Conservation (phyloP, 2,797 vertebrate genomes). For the Mico argentatus region DNA sequence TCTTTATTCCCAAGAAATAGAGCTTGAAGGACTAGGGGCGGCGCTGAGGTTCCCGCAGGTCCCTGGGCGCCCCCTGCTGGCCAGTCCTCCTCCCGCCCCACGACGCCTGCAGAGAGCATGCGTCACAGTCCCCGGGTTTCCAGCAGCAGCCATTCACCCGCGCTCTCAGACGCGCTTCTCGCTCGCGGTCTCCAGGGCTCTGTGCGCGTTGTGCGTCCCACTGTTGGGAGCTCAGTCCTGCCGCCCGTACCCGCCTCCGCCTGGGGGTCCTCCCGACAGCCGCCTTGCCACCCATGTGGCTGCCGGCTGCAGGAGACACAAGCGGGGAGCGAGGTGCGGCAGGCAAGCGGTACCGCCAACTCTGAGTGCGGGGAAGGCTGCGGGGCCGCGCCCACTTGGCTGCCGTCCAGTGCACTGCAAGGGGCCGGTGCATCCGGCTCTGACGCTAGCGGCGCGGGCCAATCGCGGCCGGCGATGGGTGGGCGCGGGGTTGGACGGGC, state of each 20-base stretch:
- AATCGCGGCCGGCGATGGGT: neutral
- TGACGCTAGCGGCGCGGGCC: neutral
- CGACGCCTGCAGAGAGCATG: neutral
- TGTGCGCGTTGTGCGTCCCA: neutral
- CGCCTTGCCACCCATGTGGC: neutral
- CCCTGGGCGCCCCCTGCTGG: neutral
- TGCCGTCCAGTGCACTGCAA: fast-evolving
- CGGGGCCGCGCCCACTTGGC: neutral
- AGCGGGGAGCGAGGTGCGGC: no score
- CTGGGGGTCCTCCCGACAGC: neutral
- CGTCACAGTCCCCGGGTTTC: neutral
- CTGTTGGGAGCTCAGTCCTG: neutral
- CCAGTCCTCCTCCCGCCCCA: neutral
- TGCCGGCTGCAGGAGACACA: neutral
- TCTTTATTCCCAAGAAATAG: neutral
- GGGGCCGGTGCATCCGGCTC: neutral
- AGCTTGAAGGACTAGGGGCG: neutral
- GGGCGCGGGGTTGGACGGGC: neutral
- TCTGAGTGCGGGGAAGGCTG: neutral
- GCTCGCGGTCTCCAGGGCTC: neutral
- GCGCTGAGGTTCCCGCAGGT: neutral
- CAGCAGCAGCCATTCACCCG: neutral
- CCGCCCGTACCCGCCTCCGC: neutral
- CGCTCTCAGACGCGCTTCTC: neutral
- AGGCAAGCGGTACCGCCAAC: neutral